Base-by-base conservation (phyloP, 1,140 invertebrate species). In the Prorops nasuta region DNA sequence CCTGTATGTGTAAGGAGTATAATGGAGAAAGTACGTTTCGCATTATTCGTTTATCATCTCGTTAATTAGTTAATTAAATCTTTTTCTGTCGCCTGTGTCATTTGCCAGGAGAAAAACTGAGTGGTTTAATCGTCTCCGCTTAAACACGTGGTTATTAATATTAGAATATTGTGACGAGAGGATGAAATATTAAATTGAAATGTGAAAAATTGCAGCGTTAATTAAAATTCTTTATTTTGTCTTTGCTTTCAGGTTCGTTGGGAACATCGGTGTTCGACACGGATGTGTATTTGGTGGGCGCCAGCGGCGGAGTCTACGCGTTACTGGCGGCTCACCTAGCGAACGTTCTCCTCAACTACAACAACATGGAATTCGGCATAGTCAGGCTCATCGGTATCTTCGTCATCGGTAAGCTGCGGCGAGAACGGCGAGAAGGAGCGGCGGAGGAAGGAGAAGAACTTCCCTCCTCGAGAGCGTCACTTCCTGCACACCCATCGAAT, bases 181-280 rank as follows among this genome's bases (percentile, higher is more conserved):
- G n/a, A n/a, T n/a, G n/a, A n/a, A n/a, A n/a, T n/a, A n/a, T n/a
- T n/a, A n/a, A n/a, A 18, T 19, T 18, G 16, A 6, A 38, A 2
- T 38, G 36, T 28, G 24, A 10, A 10, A 10, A 28, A 28, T 28
- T 28, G 24, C 10, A 6, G 24, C 10, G 24, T 28, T 6, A 28
- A 4, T 4, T 4, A 6, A 10, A 28, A 28, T 28, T 4, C 4
- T 10, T 28, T 28, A 31, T 34, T 24, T 51, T 41, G 12, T 39
- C 17, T 48, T 54, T 51, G 51, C 51, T 73, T 74, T 17, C 71
- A 86, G 86, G 86, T 60, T 96, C 93, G 14, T 77, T 97, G 51
- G 93, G 92, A 39, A 96, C 94, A 36, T 96, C 94, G 42, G 91
- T 97, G 39, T 93, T 96, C 75, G 94, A 97, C 78, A 90, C 90